Conservation (phyloP, 1,140 invertebrate genomes). For the Trypoxylus dichotomus region DNA sequence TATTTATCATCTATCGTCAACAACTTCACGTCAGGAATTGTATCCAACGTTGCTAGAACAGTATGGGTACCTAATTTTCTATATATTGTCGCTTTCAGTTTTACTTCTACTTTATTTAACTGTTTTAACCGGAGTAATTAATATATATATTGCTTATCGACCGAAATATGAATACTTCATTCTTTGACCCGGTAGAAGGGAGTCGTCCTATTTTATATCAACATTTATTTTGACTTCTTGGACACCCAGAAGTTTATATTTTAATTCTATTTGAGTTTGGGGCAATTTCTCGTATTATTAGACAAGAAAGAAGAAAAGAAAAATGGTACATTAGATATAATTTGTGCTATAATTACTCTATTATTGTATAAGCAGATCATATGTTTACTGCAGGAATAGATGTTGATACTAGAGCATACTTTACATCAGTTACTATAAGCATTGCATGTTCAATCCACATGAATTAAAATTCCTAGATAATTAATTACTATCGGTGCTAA, state of each 20-base stretch:
- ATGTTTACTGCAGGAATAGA: constrained; percentile 76
- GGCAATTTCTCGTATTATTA: constrained; percentile 67
- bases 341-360: constrained; percentile 68
- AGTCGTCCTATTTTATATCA: constrained; percentile 73
- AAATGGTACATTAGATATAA: constrained; percentile 61
- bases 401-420: constrained; percentile 62
- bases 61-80: no score
- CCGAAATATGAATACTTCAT: constrained; percentile 70
- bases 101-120: constrained; percentile 61
- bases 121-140: constrained; percentile 72
- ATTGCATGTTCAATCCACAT: constrained; percentile 67
- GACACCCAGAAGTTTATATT: constrained; percentile 79
- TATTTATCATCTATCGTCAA: no score
- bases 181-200: constrained; percentile 68
- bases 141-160: constrained; percentile 71
- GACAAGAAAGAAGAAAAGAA: constrained; percentile 60
- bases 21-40: no score
- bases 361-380: constrained; percentile 72
- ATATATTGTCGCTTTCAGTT: no score
- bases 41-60: no score
- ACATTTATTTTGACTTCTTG: constrained; percentile 81
- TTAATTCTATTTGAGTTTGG: constrained; percentile 67
- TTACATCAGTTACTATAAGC: constrained; percentile 73
- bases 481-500: constrained; percentile 61
- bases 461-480: constrained; percentile 72